These are phyloP conservation scores for Cyprinus carpio DNA, from an alignment of 2,113 vertebrate genomes.

Conservation along the genomic window DNA sequence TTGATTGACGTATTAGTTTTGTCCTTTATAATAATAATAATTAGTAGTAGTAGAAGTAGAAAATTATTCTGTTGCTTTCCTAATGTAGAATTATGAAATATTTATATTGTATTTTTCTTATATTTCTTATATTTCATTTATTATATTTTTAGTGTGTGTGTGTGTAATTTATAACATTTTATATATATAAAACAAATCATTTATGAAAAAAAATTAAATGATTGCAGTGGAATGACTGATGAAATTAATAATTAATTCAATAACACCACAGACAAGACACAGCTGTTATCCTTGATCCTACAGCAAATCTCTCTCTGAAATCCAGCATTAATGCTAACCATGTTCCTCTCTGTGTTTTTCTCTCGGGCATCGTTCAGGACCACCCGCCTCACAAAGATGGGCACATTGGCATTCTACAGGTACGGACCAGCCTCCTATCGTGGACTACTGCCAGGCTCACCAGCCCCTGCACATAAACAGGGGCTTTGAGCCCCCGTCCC, in stretches of 20 bases:
- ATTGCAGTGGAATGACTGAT: neutral
- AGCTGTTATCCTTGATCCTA: neutral
- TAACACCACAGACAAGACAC: neutral
- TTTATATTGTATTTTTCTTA: too few species aligned
- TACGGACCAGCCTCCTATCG: constrained; percentile 80
- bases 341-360: constrained; percentile 32
- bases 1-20: too few species aligned
- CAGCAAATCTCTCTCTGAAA: neutral
- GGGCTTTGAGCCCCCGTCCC: constrained; percentile 76
- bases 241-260: neutral
- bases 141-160: too few species aligned
- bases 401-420: constrained; percentile 79
- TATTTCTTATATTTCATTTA: too few species aligned
- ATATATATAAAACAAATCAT: too few species aligned
- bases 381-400: constrained; percentile 80
- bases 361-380: too few species aligned
- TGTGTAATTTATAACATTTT: too few species aligned
- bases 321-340: neutral
- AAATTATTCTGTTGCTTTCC: too few species aligned
- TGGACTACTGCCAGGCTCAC: constrained; percentile 82
- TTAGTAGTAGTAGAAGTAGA: too few species aligned
- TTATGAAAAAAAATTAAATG: neutral
- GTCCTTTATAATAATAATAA: too few species aligned
- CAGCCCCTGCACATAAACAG: constrained; percentile 79
- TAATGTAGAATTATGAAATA: too few species aligned